Evolutionary conservation across 2,113 vertebrate genomes (phyloP), one percentile per base, ranked within the genome.

Genomic region (Neotoma lepida): DNA sequence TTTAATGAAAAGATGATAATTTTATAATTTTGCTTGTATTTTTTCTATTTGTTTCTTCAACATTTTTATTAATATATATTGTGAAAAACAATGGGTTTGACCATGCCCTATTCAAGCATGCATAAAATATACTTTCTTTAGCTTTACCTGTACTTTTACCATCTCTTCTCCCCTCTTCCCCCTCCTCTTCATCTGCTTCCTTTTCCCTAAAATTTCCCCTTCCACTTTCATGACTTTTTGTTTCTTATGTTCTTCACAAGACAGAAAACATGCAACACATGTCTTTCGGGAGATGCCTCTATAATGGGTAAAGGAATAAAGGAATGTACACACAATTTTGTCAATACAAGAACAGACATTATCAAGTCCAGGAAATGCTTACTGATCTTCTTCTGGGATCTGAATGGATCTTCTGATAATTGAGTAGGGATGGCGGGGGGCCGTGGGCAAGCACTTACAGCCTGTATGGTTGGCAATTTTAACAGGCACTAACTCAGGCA

Each of bases 381-480:
- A 99, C 98, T 97, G 96, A 80, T 98, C 97, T 90, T 98, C 98
- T 88, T 98, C 98, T 0, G 97, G 95, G 56, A 97, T 97, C 86
- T 97, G 98, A 88, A 98, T 93, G 89, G 98, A 99, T 96, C 98
- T 98, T 95, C 98, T 96, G 97, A 99, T 99, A 88, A 98, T 98
- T 91, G 98, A 93, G 14, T 98, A 98, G 35, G 98, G 96, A 9
- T 97, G 98, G 8, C 64, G 98, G 58, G 98, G 97, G 35, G 94
- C 96, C 0, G 97, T 98, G 90, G 99, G 98, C 96, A 98, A 97
- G 94, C 99, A 99, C 96, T 98, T 99, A 94, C 99, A 99, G 95
- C 98, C 98, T 0, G 99, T 99, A 85, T 99, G 99, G 96, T 99
- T 99, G 85, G 99, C 99, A 93, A 99, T 98, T 97, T 99, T 99